Evolutionary conservation across 2,888 invertebrate species (phyloP).

Genomic region (Stenodera caucasica): DNA sequence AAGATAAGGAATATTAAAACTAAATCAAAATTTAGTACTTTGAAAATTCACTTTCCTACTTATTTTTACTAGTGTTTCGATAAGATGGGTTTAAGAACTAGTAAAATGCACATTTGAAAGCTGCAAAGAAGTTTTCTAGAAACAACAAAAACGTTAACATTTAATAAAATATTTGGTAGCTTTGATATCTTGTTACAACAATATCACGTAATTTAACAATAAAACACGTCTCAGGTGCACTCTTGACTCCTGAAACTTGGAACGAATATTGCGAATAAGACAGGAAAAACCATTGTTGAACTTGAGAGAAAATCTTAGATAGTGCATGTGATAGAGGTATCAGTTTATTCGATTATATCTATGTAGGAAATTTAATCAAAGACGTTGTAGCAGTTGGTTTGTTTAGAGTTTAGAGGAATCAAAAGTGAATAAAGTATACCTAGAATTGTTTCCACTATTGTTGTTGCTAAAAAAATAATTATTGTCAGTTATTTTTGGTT

Average conservation of each 20-base stretch:
- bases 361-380: background rate
- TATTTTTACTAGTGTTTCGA: too few relatives aligned
- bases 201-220: constrained; percentile 7
- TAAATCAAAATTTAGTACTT: too few relatives aligned
- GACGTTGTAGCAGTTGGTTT: background rate
- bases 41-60: too few relatives aligned
- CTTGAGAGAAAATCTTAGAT: background rate
- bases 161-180: constrained; percentile 1
- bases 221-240: constrained; percentile 11
- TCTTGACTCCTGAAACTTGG: background rate
- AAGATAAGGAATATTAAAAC: too few relatives aligned
- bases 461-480: too few relatives aligned
- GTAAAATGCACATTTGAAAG: background rate
- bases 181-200: background rate
- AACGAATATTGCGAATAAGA: constrained; percentile 11
- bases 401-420: background rate
- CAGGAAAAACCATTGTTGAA: background rate
- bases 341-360: background rate
- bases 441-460: too few relatives aligned
- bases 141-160: background rate
- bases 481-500: too few relatives aligned
- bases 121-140: background rate
- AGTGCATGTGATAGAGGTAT: background rate
- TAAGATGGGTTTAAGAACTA: too few relatives aligned
- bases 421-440: too few relatives aligned